Percentiles rank a stretch among this genome's conserved stretches.
Conservation (phyloP, 2,888 invertebrate genomes). For the Drosophila borealis region DNA sequence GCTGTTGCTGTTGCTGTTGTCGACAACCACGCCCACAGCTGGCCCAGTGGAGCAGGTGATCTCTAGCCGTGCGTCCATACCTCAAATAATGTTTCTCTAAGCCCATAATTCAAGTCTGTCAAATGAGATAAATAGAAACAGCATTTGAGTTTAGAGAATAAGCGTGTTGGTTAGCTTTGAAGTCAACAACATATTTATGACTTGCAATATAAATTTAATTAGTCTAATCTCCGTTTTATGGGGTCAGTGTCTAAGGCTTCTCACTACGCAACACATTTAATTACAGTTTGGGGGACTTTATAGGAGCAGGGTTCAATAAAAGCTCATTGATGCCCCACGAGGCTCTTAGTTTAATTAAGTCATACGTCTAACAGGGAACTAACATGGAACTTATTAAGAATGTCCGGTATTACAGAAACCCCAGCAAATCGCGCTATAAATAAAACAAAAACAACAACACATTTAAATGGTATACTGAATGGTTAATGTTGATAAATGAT, state of each 20-base stretch:
- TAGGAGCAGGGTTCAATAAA: conserved; percentile 19
- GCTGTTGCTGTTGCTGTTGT: conserved; percentile 53
- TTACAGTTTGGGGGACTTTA: conserved; percentile 12
- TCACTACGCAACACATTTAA: conserved; percentile 16
- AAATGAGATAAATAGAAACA: conserved; percentile 28
- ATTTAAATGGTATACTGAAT: conserved; percentile 27
- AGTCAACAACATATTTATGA: conserved; percentile 53
- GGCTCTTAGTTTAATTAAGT: conserved; percentile 7
- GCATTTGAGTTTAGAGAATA: conserved; percentile 30
- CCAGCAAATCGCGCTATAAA: conserved; percentile 56
- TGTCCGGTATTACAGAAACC: conserved; percentile 49
- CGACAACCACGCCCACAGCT: conserved; percentile 69
- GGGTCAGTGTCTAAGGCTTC: conserved; percentile 40
- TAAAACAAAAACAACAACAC: conserved; percentile 40
- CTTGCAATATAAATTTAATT: conserved; percentile 54
- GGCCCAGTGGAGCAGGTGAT: conserved; percentile 89
- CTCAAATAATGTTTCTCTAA: conserved; percentile 91
- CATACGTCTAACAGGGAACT: conserved; percentile 1
- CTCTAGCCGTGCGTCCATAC: conserved; percentile 90
- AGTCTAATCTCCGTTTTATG: conserved; percentile 44
- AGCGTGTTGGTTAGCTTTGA: conserved; percentile 25
- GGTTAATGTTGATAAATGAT: conserved; percentile 31
- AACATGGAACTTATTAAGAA: conserved; percentile 18
- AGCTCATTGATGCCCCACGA: neutral
- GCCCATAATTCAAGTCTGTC: conserved; percentile 86